Conservation (phyloP, 1,140 invertebrate genomes). For the Ceratoteleas bidentatus region DNA sequence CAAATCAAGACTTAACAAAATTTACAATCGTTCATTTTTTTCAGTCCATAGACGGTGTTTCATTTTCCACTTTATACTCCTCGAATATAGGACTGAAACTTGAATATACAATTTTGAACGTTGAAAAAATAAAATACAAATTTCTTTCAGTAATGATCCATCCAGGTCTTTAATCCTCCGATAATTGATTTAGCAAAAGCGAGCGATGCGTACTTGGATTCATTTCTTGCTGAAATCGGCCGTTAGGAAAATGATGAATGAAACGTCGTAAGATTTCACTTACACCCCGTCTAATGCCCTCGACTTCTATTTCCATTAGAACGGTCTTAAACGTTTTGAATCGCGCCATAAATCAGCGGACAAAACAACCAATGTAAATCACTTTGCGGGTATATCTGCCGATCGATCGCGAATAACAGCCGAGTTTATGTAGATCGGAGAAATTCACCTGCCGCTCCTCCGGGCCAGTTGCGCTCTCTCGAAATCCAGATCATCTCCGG, state of each 20-base stretch:
- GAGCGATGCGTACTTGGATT: no score
- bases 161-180: no score
- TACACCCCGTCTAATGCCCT: not conserved
- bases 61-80: no score
- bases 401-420: conserved; percentile 47
- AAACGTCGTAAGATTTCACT: not conserved
- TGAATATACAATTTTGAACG: no score
- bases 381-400: conserved; percentile 40
- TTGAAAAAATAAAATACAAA: no score
- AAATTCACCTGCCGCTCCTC: conserved; percentile 58
- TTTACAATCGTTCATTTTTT: no score
- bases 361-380: conserved; percentile 50
- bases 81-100: no score
- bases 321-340: conserved; percentile 36
- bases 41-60: no score
- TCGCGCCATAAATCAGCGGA: conserved; percentile 34
- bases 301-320: conserved; percentile 17
- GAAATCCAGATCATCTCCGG: conserved; percentile 52
- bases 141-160: no score
- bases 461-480: conserved; percentile 36
- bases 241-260: not conserved
- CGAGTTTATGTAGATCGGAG: conserved; percentile 51
- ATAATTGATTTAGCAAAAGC: no score
- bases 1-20: no score
- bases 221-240: no score